These are phyloP conservation scores for Tetragonisca angustula DNA, from an alignment of 2,888 invertebrate genomes.

Conservation along the genomic window DNA sequence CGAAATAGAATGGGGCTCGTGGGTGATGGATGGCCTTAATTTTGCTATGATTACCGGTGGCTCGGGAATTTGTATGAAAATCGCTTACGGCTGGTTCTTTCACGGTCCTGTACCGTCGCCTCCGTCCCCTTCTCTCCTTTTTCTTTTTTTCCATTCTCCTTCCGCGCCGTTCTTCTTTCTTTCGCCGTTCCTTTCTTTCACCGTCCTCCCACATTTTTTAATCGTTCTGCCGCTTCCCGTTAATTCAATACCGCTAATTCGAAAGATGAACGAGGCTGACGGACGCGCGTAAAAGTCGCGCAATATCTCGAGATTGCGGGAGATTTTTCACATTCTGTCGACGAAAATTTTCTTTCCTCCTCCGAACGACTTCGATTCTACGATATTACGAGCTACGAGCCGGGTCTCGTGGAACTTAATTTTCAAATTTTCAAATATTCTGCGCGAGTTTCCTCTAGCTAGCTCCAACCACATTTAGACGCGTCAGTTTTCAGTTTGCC, in stretches of 20 bases:
- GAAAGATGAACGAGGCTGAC: conserved; percentile 37
- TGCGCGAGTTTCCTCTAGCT: background rate
- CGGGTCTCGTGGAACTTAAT: background rate
- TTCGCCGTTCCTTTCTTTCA: conserved; percentile 1
- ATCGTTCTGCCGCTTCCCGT: conserved; percentile 30
- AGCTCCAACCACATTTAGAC: background rate
- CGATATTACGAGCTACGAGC: no score
- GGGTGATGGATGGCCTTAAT: conserved; percentile 80
- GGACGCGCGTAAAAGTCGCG: conserved; percentile 32
- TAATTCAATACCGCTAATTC: conserved; percentile 30
- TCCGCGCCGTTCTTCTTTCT: conserved; percentile 17
- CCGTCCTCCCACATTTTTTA: conserved; percentile 44
- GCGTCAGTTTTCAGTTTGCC: background rate
- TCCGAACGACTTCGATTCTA: no score
- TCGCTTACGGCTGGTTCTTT: conserved; percentile 72
- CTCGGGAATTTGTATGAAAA: conserved; percentile 79
- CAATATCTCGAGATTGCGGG: background rate
- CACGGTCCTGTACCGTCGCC: conserved; percentile 56
- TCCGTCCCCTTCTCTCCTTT: background rate
- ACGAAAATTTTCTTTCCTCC: background rate
- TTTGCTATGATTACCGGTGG: conserved; percentile 78
- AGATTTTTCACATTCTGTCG: background rate
- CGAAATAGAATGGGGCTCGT: conserved; percentile 67
- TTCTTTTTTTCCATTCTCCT: no score
- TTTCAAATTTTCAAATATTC: background rate